Evolutionary conservation across 2,113 vertebrate species (phyloP).

Genomic region (Lasiurus cinereus): DNA sequence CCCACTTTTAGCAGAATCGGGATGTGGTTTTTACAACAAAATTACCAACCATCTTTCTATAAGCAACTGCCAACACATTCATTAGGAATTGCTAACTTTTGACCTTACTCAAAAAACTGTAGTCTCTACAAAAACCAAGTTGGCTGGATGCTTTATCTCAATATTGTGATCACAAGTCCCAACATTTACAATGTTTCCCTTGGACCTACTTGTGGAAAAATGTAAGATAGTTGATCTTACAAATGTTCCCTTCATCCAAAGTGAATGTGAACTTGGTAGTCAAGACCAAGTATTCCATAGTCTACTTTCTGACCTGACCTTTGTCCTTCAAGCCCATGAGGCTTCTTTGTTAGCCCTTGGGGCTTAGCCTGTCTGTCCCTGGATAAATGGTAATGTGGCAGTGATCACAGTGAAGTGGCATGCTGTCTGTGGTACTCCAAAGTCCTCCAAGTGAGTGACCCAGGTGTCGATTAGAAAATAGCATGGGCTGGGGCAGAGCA

Average conservation of each 20-base stretch:
- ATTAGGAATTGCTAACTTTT: conserved; percentile 61
- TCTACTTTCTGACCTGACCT: conserved; percentile 26
- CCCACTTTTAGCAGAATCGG: conserved; percentile 54
- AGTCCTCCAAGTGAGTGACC: neutral
- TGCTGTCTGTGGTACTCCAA: neutral
- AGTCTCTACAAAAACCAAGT: neutral
- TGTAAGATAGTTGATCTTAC: neutral
- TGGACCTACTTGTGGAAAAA: neutral
- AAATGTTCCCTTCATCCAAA: neutral
- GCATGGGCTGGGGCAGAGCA: neutral
- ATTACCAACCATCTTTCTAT: neutral
- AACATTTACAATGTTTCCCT: neutral
- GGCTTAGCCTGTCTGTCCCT: conserved; percentile 28
- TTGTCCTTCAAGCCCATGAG: neutral
- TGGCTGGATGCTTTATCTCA: neutral
- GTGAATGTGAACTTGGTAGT: neutral
- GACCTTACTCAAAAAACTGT: conserved; percentile 20
- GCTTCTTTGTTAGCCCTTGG: neutral
- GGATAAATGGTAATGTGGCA: neutral
- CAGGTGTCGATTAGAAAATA: neutral
- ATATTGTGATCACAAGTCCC: neutral
- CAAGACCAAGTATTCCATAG: neutral
- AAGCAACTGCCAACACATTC: neutral
- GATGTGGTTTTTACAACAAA: conserved; percentile 14
- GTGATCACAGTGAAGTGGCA: neutral